Evolutionary conservation across 2,797 vertebrate species (phyloP).

Genomic region (Okamejei kenojei): DNA sequence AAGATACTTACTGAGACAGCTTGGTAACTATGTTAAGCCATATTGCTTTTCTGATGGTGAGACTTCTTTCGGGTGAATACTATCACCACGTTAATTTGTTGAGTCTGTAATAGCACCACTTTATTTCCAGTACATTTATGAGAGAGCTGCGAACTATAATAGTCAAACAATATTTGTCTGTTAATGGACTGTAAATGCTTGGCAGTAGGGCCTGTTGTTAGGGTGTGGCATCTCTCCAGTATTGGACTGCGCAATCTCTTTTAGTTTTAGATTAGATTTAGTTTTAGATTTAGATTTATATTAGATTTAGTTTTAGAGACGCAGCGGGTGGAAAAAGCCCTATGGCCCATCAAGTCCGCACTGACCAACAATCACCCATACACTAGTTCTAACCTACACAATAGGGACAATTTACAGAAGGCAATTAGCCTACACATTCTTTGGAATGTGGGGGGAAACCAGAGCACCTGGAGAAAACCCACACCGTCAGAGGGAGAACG

Average conservation of each 20-base stretch:
- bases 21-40: neutral
- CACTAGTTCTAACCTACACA: too few relatives aligned
- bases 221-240: neutral
- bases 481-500: too few relatives aligned
- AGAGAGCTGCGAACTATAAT: neutral
- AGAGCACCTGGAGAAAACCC: too few relatives aligned
- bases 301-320: too few relatives aligned
- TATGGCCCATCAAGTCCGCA: too few relatives aligned
- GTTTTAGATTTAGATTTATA: too few relatives aligned
- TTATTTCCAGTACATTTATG: neutral
- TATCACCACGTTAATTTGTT: neutral
- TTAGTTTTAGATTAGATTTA: too few relatives aligned
- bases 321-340: too few relatives aligned
- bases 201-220: neutral
- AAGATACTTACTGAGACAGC: neutral
- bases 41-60: neutral
- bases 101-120: neutral
- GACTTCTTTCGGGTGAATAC: neutral
- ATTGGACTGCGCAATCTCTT: neutral
- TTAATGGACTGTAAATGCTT: neutral
- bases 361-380: too few relatives aligned
- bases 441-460: too few relatives aligned
- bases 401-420: too few relatives aligned
- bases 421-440: too few relatives aligned
- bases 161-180: neutral